Percentiles rank a stretch among this genome's conserved stretches.
Evolutionary conservation across 1,140 invertebrate genomes (phyloP).

Genomic region (Drosophila grimshawi): DNA sequence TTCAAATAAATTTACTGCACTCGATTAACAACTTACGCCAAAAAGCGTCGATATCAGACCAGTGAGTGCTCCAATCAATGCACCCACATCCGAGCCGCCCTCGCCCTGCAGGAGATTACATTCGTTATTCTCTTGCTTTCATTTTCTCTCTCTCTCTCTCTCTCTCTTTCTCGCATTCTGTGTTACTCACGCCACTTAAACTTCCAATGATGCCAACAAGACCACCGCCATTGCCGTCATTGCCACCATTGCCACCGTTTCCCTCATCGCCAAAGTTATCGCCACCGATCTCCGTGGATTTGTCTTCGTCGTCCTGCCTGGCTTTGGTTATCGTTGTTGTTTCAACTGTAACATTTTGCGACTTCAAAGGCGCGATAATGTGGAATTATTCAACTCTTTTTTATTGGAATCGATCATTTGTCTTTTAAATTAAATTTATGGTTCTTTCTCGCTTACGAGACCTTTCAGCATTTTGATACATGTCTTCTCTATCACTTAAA

Average conservation of each 20-base stretch:
- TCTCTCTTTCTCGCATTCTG: not conserved
- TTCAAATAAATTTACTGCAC: not conserved
- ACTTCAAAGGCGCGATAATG: constrained; percentile 48
- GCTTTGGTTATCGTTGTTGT: constrained; percentile 2
- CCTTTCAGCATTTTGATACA: too few species aligned
- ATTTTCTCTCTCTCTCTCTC: not conserved
- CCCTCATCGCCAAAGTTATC: constrained; percentile 13
- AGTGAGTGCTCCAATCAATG: constrained; percentile 84
- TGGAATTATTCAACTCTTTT: constrained; percentile 9
- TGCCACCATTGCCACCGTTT: constrained; percentile 11
- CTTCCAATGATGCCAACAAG: constrained; percentile 85
- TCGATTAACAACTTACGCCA: constrained; percentile 83
- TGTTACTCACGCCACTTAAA: constrained; percentile 85
- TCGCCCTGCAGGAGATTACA: constrained; percentile 61
- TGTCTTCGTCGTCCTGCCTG: constrained; percentile 42
- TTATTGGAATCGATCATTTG: too few species aligned
- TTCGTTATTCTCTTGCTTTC: too few species aligned
- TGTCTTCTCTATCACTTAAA: too few species aligned
- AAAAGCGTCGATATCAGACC: constrained; percentile 85
- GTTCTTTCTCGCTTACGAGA: too few species aligned
- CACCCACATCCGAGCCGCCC: constrained; percentile 83
- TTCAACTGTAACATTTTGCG: constrained; percentile 63
- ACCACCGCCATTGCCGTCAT: constrained; percentile 69
- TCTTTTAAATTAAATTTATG: too few species aligned
- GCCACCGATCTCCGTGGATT: constrained; percentile 39